Conservation (phyloP, 2,888 invertebrate species). For the Cephus runcator region DNA sequence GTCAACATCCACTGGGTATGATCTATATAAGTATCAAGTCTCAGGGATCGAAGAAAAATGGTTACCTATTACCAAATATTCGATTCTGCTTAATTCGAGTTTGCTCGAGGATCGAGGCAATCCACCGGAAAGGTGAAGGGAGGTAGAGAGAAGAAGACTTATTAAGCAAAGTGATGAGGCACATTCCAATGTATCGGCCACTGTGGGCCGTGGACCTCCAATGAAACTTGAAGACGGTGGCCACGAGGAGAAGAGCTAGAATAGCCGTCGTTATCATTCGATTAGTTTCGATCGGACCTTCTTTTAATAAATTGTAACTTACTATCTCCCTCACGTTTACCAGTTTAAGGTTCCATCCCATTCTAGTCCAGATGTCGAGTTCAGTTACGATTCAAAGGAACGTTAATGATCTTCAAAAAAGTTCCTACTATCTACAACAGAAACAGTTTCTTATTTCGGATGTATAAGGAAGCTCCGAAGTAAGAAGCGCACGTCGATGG, state of each 20-base stretch:
- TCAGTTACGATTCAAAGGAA: not conserved
- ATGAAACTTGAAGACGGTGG: constrained; percentile 18
- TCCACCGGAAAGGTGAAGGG: constrained; percentile 20
- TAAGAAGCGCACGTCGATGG: not conserved
- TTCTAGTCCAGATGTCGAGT: not conserved
- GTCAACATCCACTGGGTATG: not conserved
- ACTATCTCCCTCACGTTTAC: not conserved
- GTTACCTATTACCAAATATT: not conserved
- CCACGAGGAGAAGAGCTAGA: constrained; percentile 20
- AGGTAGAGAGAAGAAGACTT: constrained; percentile 25
- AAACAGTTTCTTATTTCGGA: not conserved
- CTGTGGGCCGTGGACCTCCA: constrained; percentile 14
- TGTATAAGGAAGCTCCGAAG: not conserved
- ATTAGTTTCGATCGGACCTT: not conserved
- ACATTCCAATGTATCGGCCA: constrained; percentile 39
- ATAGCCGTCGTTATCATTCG: constrained; percentile 19
- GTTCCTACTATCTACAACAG: not conserved
- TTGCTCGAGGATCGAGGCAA: constrained; percentile 28
- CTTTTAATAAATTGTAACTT: not conserved
- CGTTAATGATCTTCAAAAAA: not conserved
- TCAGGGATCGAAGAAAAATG: not conserved
- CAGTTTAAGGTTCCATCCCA: not conserved
- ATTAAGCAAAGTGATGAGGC: constrained; percentile 50
- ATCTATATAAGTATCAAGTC: not conserved
- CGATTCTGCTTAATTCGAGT: constrained; percentile 18